A percentile compares a stretch with the other conserved stretches of the same genome.
Evolutionary conservation across 2,797 vertebrate species (phyloP).

Genomic region (Rhabdomys pumilio): DNA sequence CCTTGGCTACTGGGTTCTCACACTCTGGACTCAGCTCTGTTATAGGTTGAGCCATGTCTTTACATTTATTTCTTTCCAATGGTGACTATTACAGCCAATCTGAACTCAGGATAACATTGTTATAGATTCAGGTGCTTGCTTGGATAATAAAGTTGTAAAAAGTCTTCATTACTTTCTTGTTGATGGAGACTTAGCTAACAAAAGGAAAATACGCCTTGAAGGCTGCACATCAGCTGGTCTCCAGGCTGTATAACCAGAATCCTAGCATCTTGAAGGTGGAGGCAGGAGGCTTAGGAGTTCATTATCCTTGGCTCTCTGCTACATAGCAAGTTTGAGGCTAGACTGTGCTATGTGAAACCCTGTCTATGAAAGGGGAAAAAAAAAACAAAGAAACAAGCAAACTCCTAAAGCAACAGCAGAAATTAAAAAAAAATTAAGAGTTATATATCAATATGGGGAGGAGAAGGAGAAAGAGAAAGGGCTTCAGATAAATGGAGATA

Average conservation of each 20-base stretch:
- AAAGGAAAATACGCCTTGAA: not conserved
- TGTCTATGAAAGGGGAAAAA: not conserved
- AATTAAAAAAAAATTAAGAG: not conserved
- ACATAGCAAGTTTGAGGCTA: not conserved
- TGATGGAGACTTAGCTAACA: not conserved
- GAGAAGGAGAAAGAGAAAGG: not conserved
- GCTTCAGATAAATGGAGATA: not conserved
- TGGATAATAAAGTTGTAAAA: not conserved
- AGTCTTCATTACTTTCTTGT: constrained; percentile 2
- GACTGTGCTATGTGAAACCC: not conserved
- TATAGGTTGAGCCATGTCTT: not conserved
- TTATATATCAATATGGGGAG: not conserved
- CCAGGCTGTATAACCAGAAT: not conserved
- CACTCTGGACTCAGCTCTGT: not conserved
- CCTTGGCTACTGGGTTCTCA: not conserved
- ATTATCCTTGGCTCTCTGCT: not conserved
- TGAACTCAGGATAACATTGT: not conserved
- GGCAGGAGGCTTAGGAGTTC: not conserved
- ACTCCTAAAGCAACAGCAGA: not conserved
- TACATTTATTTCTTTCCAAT: not conserved
- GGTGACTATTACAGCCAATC: not conserved
- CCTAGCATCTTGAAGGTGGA: not conserved
- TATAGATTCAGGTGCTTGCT: constrained; percentile 17
- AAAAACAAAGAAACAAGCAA: not conserved
- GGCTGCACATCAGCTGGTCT: not conserved